Conservation (phyloP, 1,140 invertebrate genomes). For the Diachasma alloeum region DNA sequence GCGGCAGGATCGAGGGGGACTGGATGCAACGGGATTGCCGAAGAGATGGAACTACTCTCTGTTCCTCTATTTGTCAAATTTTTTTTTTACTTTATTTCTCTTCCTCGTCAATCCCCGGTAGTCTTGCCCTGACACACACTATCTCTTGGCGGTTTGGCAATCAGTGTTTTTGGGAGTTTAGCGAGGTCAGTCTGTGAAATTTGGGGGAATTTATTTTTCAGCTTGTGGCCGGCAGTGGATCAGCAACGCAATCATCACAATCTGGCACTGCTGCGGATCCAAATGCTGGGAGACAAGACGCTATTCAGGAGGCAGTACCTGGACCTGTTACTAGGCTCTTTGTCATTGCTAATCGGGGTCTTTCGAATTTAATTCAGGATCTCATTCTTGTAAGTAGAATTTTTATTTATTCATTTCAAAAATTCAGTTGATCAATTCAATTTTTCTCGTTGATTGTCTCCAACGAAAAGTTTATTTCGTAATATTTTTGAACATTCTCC, state of each 20-base stretch:
- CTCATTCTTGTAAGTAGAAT: slow-evolving; percentile 76
- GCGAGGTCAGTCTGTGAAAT: background rate
- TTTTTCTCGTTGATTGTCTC: background rate
- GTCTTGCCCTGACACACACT: slow-evolving; percentile 11
- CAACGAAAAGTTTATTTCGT: too few species aligned
- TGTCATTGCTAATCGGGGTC: slow-evolving; percentile 83
- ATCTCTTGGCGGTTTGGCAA: background rate
- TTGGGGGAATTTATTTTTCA: slow-evolving; percentile 55
- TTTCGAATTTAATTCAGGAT: slow-evolving; percentile 85
- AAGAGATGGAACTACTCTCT: slow-evolving; percentile 27
- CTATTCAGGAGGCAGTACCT: slow-evolving; percentile 79
- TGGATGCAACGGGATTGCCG: slow-evolving; percentile 37
- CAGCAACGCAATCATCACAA: slow-evolving; percentile 61
- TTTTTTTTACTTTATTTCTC: background rate
- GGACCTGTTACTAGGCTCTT: slow-evolving; percentile 85
- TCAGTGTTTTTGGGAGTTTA: background rate
- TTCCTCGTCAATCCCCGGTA: slow-evolving; percentile 4
- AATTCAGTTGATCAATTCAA: background rate
- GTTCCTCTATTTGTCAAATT: slow-evolving; percentile 10
- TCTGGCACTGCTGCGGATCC: background rate
- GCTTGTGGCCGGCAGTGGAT: slow-evolving; percentile 73
- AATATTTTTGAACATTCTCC: too few species aligned
- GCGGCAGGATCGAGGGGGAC: slow-evolving; percentile 52
- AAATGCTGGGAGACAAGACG: slow-evolving; percentile 65
- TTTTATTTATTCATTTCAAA: background rate